Base-by-base conservation (phyloP, 2,888 invertebrate genomes). In the Graphium colonna region DNA sequence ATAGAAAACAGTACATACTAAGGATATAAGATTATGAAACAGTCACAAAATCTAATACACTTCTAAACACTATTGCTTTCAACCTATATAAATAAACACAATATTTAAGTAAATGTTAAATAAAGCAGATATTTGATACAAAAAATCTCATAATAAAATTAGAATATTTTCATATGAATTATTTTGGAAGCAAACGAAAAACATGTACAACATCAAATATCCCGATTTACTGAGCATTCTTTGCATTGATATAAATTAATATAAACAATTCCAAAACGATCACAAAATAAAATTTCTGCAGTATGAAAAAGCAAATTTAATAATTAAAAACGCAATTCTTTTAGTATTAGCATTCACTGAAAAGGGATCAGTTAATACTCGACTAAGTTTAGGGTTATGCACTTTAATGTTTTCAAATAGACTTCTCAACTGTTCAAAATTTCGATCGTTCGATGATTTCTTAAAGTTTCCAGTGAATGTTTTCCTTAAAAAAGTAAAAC, bases 1-100 rank as follows among this genome's bases (percentile, higher is more conserved):
- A 79, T 77, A 74, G 64, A 83, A 85, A 86, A 86, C 81, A 82
- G 80, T 85, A 82, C 77, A 80, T 73, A 75, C 82, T 84, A 84
- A 79, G 48, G 48, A 44, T 77, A 82, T 82, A 73, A 77, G 72
- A 76, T 76, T 78, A 78, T 71, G 77, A 79, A 82, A 83, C 82
- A 82, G 75, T 80, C 76, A 77, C 75, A 78, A 36, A 36, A 36
- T 36, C 36, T 36, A 36, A 12, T 36, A 36, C 9, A 36, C 68
- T 69, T 65, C 67, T 68, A 68, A 68, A 62, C 56, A 64, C 63
- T 59, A 47, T 51, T 51, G 42, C 47, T 47, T 42, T 39, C 10
- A 51, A 55, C 28, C 36, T 42, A 55, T 13, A 55, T 17, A 55
- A 42, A 36, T 31, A 9, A 44, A 53, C 17, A 43, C 12, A 38